phyloP scores from a whole-genome alignment of 2,888 invertebrate genomes.

The Cerceris ruficornis region DNA sequence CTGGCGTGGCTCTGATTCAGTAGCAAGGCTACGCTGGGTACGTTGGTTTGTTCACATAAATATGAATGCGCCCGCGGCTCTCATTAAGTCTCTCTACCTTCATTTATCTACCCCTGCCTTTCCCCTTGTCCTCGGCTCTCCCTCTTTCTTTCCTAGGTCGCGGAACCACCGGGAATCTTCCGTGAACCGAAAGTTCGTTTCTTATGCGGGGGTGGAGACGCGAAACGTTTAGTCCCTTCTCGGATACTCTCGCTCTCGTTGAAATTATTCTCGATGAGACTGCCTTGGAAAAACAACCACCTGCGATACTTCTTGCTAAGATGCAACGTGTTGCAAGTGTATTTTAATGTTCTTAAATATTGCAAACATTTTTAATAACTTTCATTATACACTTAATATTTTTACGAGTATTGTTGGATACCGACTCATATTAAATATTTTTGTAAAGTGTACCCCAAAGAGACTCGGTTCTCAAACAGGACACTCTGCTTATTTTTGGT shows the following conservation, averaged over 20 bases:
- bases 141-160: conserved; percentile 29
- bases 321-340: no score
- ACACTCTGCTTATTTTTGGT: no score
- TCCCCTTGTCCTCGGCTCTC: conserved; percentile 47
- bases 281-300: no score
- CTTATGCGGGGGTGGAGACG: conserved; percentile 40
- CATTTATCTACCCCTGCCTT: conserved; percentile 72
- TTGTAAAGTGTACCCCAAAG: no score
- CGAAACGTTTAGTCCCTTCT: conserved; percentile 41
- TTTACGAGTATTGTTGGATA: no score
- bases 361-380: no score
- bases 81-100: conserved; percentile 77
- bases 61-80: conserved; percentile 78
- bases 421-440: no score
- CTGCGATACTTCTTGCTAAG: no score
- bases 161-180: conserved; percentile 48
- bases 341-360: no score
- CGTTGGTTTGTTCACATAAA: conserved; percentile 69
- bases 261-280: background rate
- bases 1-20: conserved; percentile 61
- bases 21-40: conserved; percentile 59
- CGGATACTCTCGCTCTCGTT: conserved; percentile 23
- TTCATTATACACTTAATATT: no score
- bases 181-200: conserved; percentile 49
- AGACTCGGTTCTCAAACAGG: no score